These are phyloP conservation scores for Romanomermis culicivorax DNA, from an alignment of 2,888 invertebrate species.

Conservation along the genomic window DNA sequence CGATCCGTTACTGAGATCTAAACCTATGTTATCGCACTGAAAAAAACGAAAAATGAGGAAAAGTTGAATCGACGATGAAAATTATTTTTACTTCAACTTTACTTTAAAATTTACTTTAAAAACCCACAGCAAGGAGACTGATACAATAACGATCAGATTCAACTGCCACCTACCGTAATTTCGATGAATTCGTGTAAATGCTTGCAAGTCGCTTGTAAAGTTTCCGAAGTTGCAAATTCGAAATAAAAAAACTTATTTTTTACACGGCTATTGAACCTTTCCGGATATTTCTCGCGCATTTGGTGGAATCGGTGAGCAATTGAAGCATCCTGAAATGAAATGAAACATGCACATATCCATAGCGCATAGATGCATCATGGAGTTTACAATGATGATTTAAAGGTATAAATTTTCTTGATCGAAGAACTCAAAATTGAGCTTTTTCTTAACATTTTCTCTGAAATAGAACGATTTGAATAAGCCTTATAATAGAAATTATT, in stretches of 20 bases:
- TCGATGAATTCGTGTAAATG: constrained; percentile 88
- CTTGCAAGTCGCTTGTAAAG: constrained; percentile 86
- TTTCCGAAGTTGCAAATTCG: constrained; percentile 88
- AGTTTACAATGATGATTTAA: too few species aligned
- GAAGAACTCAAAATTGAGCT: too few species aligned
- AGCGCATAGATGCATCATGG: too few species aligned
- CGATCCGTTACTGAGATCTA: constrained; percentile 39
- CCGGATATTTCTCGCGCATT: constrained; percentile 83
- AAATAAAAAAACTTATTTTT: constrained; percentile 97
- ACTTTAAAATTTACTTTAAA: neutral
- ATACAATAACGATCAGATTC: neutral
- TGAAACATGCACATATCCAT: neutral
- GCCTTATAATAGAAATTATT: too few species aligned
- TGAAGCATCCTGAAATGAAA: constrained; percentile 55
- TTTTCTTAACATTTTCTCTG: neutral
- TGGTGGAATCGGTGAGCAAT: constrained; percentile 93
- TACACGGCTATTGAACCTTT: constrained; percentile 91
- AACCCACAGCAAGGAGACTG: neutral
- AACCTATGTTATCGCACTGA: constrained; percentile 2
- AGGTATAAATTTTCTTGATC: too few species aligned
- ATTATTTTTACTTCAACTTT: too few species aligned
- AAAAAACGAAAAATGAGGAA: neutral
- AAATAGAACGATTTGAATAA: neutral
- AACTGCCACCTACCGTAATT: constrained; percentile 50
- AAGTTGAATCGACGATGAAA: neutral